phyloP scores from a whole-genome alignment of 2,888 invertebrate species.

The Rhamnusium bicolor region DNA sequence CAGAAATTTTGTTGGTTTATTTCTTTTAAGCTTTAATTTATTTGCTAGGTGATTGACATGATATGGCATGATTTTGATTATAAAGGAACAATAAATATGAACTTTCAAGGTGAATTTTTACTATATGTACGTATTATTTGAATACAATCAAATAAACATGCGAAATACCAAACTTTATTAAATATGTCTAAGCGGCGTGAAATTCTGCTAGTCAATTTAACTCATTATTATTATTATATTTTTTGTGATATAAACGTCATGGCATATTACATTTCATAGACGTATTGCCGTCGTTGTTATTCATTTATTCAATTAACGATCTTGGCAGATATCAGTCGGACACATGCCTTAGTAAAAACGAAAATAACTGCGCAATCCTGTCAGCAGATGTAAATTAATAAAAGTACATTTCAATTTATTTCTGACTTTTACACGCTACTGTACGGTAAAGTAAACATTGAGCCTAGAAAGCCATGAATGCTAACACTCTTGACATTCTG shows the following conservation, averaged over 20 bases:
- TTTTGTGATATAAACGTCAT: neutral
- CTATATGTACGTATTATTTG: neutral
- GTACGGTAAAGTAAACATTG: slow-evolving; percentile 37
- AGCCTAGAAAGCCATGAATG: slow-evolving; percentile 33
- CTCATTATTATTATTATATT: slow-evolving; percentile 7
- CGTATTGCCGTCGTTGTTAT: slow-evolving; percentile 11
- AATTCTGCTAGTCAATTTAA: slow-evolving; percentile 2
- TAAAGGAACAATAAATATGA: neutral
- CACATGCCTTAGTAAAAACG: slow-evolving; percentile 11
- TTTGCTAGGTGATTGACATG: too few relatives aligned
- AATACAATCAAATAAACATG: neutral
- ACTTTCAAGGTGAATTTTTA: neutral
- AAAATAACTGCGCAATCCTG: slow-evolving; percentile 48
- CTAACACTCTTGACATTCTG: slow-evolving; percentile 29
- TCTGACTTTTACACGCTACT: slow-evolving; percentile 51
- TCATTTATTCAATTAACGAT: slow-evolving; percentile 31
- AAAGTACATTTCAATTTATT: slow-evolving; percentile 53
- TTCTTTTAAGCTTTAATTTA: too few relatives aligned
- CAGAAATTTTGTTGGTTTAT: too few relatives aligned
- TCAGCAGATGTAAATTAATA: slow-evolving; percentile 52
- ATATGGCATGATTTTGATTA: too few relatives aligned
- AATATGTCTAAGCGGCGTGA: neutral
- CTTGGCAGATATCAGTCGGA: slow-evolving; percentile 22
- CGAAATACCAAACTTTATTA: neutral
- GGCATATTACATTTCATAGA: neutral